Evolutionary conservation across 2,797 vertebrate genomes (phyloP), one percentile per base, ranked within the genome.

Genomic region (Cynodonichthys magdalenae): DNA sequence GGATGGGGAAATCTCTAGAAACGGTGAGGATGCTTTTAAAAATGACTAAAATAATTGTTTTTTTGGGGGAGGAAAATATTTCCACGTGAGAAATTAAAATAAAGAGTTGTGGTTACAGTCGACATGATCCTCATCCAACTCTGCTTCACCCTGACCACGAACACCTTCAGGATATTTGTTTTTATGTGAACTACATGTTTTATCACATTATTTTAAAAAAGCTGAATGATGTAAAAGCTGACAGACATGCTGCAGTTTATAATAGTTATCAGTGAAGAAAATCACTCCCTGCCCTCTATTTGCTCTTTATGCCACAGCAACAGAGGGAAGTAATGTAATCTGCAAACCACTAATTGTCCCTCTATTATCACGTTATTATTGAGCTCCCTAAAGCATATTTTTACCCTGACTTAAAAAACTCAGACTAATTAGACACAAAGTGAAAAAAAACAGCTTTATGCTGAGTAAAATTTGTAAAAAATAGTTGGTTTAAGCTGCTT

Each of bases 341-440:
- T 28, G 24, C 27, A 29, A 29, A 51, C 49, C 49, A 31, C 49
- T 47, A 47, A 47, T 53, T 36, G 51, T 53, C 28, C 50, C 53
- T 54, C 34, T 24, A 39, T 54, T 20, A 20, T 54, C 14, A 9
- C 8, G n/a, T 36, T 41, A 54, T 24, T 39, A 41, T 24, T 20
- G 3, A 15, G 19, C 6, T 27, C 19, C 17, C 34, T 50, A 4
- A 60, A 50, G 17, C 20, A 28, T 28, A 28, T n/a, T 24, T 41
- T 50, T 14, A 41, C 2, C 34, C 20, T 4, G 27, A 27, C n/a
- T 5, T 17, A 41, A 18, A 58, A 58, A n/a, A 2, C 19, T 47
- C 18, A 47, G 12, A 4, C 5, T n/a, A 31, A 31, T 11, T n/a
- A 36, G 6, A 52, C 29, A 39, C 10, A 12, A 39, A 11, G 3